Conservation (phyloP, 2,888 invertebrate species). For the Cenopis cana region DNA sequence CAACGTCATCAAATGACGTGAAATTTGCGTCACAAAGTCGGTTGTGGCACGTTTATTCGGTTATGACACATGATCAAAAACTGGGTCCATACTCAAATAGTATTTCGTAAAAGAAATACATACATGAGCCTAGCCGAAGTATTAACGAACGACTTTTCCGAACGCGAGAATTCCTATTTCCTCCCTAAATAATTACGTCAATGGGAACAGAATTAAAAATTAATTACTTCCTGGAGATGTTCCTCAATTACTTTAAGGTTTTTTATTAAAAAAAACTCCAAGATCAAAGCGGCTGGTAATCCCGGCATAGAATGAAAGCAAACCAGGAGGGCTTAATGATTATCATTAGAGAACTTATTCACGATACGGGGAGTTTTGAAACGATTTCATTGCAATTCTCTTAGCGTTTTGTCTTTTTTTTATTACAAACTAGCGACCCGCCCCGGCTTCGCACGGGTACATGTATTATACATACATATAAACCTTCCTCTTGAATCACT, state of each 20-base stretch:
- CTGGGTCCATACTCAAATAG: too few relatives aligned
- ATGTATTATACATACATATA: too few relatives aligned
- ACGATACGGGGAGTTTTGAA: neutral
- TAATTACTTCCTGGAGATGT: constrained; percentile 29
- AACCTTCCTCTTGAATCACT: too few relatives aligned
- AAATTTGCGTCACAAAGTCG: too few relatives aligned
- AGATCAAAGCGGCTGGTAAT: constrained; percentile 26
- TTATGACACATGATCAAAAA: too few relatives aligned
- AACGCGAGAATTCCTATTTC: constrained; percentile 7
- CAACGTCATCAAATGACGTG: too few relatives aligned
- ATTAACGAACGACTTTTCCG: neutral
- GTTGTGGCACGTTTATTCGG: too few relatives aligned
- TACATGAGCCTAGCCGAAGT: neutral
- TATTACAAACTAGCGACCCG: too few relatives aligned
- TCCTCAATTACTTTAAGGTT: constrained; percentile 15
- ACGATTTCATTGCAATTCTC: constrained; percentile 13
- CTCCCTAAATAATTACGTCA: constrained; percentile 14
- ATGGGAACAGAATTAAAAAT: constrained; percentile 2
- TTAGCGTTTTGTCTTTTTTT: neutral
- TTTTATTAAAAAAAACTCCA: constrained; percentile 3
- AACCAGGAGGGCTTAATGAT: constrained; percentile 38
- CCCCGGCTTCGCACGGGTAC: too few relatives aligned
- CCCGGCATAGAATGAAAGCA: constrained; percentile 29
- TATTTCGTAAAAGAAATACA: neutral
- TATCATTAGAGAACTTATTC: constrained; percentile 32